Evolutionary conservation across 2,888 invertebrate genomes (phyloP), one percentile per base, ranked within the genome.

Genomic region (Metalampra italica): DNA sequence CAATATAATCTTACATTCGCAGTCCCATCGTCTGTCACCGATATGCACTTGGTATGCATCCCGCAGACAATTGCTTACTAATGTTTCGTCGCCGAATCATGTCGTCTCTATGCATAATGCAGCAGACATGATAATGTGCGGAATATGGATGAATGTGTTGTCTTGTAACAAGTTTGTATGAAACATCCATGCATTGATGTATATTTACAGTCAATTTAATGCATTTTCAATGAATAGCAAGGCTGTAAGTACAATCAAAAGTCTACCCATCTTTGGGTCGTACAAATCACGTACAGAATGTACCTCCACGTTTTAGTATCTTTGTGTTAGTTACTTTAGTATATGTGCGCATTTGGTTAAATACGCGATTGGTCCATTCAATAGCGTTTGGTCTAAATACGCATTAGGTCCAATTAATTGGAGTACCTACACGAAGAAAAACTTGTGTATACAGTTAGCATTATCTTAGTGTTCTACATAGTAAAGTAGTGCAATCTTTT

Each of bases 21-120:
- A 15, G 37, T 45, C 46, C 36, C 34, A 45, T 52, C 46, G 46
- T n/a, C n/a, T n/a, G 44, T 34, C 29, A 22, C 41, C 41, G n/a
- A n/a, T n/a, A n/a, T n/a, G n/a, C 42, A 57, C 59, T 79, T 73
- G 61, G 71, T 77, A 84, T 82, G 74, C 82, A 63, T 56, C 57
- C 62, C 59, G 62, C 68, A 68, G 63, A 62, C 66, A 63, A 64
- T 71, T 66, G 66, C 56, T 66, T 73, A 80, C 78, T 82, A 78
- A 85, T 85, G 84, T 79, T 77, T 73, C 70, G 71, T 74, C 83
- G 79, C 81, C 66, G 71, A 72, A 68, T 71, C 70, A 74, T 71
- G 66, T 61, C 55, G 60, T 61, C 58, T 59, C 55, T 59, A 79
- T 87, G 75, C 78, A 82, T 83, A 69, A 86, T 87, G 77, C 78